Base-by-base conservation (phyloP, 2,113 vertebrate species). In the Glaucidium brasilianum region DNA sequence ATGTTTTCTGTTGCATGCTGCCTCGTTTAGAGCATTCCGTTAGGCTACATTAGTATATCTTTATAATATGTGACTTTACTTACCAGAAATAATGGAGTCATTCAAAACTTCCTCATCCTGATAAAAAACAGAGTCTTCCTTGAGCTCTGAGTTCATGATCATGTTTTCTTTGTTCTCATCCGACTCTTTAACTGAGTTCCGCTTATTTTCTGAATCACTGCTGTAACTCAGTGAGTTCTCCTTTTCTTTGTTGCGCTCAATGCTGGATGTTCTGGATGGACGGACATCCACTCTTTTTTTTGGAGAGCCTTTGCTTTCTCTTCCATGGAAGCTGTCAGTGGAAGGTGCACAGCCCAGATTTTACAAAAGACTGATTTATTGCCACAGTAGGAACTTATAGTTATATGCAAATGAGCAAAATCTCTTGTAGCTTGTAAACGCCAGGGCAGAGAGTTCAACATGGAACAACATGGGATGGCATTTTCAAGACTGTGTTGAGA, bases 161-260 rank as follows among this genome's bases (percentile, higher is more conserved):
- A 99, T 90, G 97, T 99, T 99, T 97, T 99, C 99, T 97, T 99
- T 99, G 98, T 99, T 99, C 98, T 99, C 99, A 43, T 99, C 99
- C 0, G 98, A 99, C 86, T 98, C 98, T 78, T 98, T 99, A 43
- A 92, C 90, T 0, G 92, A 97, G 8, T 97, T 85, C 91, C 97
- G 29, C 90, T 98, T 99, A 96, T 96, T 97, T 93, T 99, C 99
- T 0, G 94, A 60, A 63, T 97, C 92, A 1, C 97, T 98, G 3
- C 97, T 91, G 18, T 98, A 98, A 62, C 93, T 96, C 27, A 97
- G 82, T 0, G 98, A 95, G 80, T 97, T 97, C 41, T 98, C 98
- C 85, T 95, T 91, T 68, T 98, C 98, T 74, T 94, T 97, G 93
- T 97, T 98, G 87, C 98, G 98, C 88, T 99, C 99, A 6, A 97